Conservation (phyloP, 1,140 invertebrate genomes). For the Sitodiplosis mosellana region DNA sequence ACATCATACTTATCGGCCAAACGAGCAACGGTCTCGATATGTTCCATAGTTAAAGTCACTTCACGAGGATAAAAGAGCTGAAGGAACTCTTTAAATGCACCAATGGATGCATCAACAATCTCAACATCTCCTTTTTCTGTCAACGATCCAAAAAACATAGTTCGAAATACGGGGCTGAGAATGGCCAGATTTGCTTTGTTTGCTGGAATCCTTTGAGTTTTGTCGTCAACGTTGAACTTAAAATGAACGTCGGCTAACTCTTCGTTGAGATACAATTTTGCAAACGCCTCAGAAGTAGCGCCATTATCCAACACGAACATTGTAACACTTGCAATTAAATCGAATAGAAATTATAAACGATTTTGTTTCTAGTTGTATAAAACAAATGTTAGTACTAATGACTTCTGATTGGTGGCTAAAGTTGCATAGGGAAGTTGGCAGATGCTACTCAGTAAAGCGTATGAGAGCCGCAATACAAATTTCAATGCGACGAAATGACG, state of each 20-base stretch:
- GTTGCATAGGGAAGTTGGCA: too few species aligned
- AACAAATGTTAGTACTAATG: too few species aligned
- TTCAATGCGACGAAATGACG: too few species aligned
- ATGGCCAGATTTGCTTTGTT: not conserved
- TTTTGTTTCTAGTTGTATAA: too few species aligned
- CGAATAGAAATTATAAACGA: too few species aligned
- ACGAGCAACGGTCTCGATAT: not conserved
- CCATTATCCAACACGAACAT: not conserved
- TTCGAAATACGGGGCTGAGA: not conserved
- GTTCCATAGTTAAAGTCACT: not conserved
- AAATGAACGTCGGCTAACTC: not conserved
- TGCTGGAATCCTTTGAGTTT: not conserved
- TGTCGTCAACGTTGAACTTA: not conserved
- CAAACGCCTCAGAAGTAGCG: not conserved
- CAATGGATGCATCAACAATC: not conserved
- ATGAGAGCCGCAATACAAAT: too few species aligned
- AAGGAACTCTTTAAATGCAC: not conserved
- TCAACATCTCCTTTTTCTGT: not conserved
- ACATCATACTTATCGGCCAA: not conserved
- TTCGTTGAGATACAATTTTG: not conserved
- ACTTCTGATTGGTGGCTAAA: too few species aligned
- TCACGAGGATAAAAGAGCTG: not conserved
- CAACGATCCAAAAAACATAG: not conserved
- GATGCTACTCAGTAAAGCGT: too few species aligned
- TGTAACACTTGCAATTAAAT: too few species aligned